These are phyloP conservation scores for Dreissena polymorpha DNA, from an alignment of 1,140 invertebrate genomes.

Conservation along the genomic window DNA sequence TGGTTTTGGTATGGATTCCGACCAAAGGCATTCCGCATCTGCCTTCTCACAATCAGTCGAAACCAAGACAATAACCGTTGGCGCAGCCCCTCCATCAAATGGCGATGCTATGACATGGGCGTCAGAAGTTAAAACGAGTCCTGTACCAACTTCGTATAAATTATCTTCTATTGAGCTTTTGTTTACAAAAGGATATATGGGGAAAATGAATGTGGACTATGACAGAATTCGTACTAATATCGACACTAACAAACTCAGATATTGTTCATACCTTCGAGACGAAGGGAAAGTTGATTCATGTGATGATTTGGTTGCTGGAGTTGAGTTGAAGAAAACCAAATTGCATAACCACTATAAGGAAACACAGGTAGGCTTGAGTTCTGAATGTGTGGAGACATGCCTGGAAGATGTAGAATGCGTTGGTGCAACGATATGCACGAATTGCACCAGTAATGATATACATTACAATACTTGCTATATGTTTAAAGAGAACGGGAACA, in stretches of 20 bases:
- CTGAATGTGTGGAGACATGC: background rate
- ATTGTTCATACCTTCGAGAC: slow-evolving; percentile 11
- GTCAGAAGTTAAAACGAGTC: slow-evolving; percentile 12
- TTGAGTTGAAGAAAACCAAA: slow-evolving; percentile 4
- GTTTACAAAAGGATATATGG: slow-evolving; percentile 17
- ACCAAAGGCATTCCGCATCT: background rate
- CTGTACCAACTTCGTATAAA: slow-evolving; percentile 14
- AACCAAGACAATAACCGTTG: slow-evolving; percentile 31
- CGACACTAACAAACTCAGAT: background rate
- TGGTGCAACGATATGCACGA: background rate
- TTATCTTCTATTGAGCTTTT: slow-evolving; percentile 8
- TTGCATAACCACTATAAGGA: background rate
- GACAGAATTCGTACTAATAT: background rate
- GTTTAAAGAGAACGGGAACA: background rate
- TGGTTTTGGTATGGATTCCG: background rate
- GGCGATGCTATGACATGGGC: slow-evolving; percentile 37
- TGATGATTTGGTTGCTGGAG: background rate
- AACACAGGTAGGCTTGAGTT: background rate
- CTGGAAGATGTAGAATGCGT: slow-evolving; percentile 11
- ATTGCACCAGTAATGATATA: background rate
- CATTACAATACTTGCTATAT: slow-evolving; percentile 8
- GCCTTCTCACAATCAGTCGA: slow-evolving; percentile 9
- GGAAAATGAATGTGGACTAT: background rate
- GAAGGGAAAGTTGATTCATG: background rate
- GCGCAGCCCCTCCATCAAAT: slow-evolving; percentile 28